Evolutionary conservation across 1,140 invertebrate genomes (phyloP).

Genomic region (Trichonephila clavipes): DNA sequence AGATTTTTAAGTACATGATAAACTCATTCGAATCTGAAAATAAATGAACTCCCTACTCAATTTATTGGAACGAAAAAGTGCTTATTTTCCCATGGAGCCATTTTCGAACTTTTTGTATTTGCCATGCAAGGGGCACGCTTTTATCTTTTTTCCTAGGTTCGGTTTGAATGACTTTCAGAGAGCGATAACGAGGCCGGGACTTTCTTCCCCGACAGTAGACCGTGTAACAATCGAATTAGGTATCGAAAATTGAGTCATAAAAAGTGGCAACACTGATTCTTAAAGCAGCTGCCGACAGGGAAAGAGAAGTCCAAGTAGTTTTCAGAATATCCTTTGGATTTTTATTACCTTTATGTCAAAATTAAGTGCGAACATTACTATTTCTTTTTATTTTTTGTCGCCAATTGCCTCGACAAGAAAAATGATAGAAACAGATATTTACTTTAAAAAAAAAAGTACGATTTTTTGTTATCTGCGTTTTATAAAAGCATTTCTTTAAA

Average conservation of each 20-base stretch:
- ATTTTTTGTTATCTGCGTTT: no score
- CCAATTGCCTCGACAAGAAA: no score
- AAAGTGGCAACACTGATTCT: constrained; percentile 25
- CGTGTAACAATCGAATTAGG: constrained; percentile 29
- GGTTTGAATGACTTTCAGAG: background rate
- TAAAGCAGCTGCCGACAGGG: background rate
- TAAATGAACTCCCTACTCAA: background rate
- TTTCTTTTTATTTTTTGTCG: no score
- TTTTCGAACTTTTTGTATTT: background rate
- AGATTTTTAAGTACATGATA: background rate
- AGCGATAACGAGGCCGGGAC: background rate
- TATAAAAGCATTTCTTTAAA: no score
- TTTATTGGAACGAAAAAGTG: background rate
- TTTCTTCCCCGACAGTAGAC: background rate
- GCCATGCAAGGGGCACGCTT: background rate
- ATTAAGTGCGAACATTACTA: background rate
- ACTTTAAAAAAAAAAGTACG: no score
- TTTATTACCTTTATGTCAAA: background rate
- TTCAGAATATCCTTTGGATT: background rate
- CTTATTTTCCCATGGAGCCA: background rate
- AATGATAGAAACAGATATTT: no score
- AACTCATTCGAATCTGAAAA: background rate
- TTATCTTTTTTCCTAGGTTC: background rate
- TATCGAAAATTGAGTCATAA: constrained; percentile 31
- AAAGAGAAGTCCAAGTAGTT: background rate